Conservation (phyloP, 2,797 vertebrate species). For the Vespertilio murinus region DNA sequence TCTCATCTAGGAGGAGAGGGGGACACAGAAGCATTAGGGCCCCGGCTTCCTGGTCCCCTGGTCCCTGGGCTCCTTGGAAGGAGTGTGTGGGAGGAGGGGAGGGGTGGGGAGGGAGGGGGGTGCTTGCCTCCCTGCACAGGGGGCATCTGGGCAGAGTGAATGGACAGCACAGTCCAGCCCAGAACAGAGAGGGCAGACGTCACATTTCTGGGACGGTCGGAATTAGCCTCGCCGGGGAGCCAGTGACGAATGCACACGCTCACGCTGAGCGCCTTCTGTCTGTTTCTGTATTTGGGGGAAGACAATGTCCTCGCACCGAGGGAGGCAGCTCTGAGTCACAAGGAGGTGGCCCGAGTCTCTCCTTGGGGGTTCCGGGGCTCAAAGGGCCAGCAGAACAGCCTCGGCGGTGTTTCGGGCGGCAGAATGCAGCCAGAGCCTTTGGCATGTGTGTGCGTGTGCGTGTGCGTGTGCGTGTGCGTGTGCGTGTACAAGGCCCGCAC, state of each 20-base stretch:
- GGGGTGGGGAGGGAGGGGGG: not conserved
- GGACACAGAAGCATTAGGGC: not conserved
- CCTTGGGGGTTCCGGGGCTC: not conserved
- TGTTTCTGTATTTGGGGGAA: not conserved
- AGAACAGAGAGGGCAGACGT: not conserved
- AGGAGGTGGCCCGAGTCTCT: not conserved
- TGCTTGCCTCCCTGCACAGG: not conserved
- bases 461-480: too few relatives aligned
- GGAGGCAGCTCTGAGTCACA: not conserved
- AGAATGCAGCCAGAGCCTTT: not conserved
- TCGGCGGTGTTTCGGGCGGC: not conserved
- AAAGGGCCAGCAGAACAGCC: not conserved
- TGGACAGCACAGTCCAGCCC: not conserved
- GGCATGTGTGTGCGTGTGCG: not conserved
- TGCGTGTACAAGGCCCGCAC: accelerated
- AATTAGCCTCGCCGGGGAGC: not conserved
- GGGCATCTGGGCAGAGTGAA: not conserved
- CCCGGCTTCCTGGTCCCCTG: not conserved
- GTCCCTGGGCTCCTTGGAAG: not conserved
- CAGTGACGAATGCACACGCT: accelerated
- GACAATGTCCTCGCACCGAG: not conserved
- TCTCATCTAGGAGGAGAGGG: conserved; percentile 90
- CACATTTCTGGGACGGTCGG: not conserved
- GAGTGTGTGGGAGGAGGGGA: not conserved
- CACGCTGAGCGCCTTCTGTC: not conserved